Evolutionary conservation across 2,113 vertebrate genomes (phyloP).

Genomic region (Todiramphus saurophagus): DNA sequence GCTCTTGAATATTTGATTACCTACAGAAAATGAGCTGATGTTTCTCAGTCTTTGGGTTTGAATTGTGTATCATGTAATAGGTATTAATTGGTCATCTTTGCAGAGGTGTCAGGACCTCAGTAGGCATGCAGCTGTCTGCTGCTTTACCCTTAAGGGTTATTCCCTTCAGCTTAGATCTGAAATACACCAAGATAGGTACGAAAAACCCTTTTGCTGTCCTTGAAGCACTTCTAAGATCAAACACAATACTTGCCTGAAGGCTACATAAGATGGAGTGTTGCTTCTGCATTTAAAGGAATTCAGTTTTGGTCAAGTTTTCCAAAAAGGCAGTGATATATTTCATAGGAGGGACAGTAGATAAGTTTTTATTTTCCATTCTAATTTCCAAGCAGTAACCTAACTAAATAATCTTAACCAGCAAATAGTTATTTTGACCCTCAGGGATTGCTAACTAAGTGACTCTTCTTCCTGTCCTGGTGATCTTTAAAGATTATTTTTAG

Average conservation of each 20-base stretch:
- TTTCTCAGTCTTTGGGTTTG: not conserved
- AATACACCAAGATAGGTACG: not conserved
- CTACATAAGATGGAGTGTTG: not conserved
- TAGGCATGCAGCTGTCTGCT: not conserved
- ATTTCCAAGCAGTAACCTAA: not conserved
- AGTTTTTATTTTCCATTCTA: not conserved
- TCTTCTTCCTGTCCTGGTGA: not conserved
- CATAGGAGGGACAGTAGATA: not conserved
- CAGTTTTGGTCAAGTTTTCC: not conserved
- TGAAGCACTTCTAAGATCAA: not conserved
- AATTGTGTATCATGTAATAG: fast-evolving
- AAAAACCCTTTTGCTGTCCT: not conserved
- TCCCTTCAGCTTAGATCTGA: not conserved
- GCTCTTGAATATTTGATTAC: not conserved
- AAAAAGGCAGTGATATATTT: not conserved
- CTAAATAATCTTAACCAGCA: not conserved
- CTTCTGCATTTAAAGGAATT: not conserved
- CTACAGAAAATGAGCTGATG: not conserved
- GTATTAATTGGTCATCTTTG: not conserved
- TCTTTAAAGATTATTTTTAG: not conserved
- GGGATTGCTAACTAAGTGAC: not conserved
- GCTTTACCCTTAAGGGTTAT: not conserved
- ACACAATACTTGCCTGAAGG: not conserved
- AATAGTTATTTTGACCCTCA: not conserved
- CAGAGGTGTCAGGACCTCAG: not conserved